Evolutionary conservation across 1,140 invertebrate genomes (phyloP).

Genomic region (Elysia chlorotica): DNA sequence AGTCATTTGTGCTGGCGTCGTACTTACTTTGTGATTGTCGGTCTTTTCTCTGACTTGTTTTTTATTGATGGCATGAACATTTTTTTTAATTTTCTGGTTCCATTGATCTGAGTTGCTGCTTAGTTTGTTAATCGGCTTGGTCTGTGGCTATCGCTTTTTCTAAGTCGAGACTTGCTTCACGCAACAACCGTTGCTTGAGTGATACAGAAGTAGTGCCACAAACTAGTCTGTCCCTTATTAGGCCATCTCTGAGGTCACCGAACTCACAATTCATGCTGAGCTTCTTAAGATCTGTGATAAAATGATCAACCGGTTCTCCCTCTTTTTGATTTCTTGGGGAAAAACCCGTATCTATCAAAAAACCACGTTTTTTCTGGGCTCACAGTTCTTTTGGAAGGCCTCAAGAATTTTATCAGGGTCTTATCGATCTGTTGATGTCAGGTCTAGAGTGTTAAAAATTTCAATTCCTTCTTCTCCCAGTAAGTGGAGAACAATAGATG

Average conservation of each 20-base stretch:
- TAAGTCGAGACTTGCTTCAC: constrained; percentile 8
- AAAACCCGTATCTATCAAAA: constrained; percentile 6
- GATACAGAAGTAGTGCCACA: neutral
- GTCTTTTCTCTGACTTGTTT: neutral
- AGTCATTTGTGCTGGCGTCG: neutral
- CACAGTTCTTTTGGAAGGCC: neutral
- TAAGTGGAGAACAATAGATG: neutral
- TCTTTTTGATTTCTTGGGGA: constrained; percentile 6
- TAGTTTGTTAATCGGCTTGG: neutral
- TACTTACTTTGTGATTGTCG: neutral
- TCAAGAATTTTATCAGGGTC: neutral
- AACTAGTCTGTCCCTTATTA: constrained; percentile 18
- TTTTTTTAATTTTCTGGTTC: neutral
- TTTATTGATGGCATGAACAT: neutral
- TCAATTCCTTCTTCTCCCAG: neutral
- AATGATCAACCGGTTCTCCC: constrained; percentile 14
- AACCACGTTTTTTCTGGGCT: neutral
- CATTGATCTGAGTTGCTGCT: neutral
- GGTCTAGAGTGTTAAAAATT: neutral
- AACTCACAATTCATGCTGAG: constrained; percentile 11
- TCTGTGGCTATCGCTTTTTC: constrained; percentile 5
- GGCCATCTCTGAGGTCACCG: constrained; percentile 12
- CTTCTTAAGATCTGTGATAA: constrained; percentile 12
- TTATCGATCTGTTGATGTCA: neutral
- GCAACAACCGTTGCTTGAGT: constrained; percentile 7